These are phyloP conservation scores for Spea multiplicata DNA, from an alignment of 2,113 vertebrate genomes.

Conservation along the genomic window DNA sequence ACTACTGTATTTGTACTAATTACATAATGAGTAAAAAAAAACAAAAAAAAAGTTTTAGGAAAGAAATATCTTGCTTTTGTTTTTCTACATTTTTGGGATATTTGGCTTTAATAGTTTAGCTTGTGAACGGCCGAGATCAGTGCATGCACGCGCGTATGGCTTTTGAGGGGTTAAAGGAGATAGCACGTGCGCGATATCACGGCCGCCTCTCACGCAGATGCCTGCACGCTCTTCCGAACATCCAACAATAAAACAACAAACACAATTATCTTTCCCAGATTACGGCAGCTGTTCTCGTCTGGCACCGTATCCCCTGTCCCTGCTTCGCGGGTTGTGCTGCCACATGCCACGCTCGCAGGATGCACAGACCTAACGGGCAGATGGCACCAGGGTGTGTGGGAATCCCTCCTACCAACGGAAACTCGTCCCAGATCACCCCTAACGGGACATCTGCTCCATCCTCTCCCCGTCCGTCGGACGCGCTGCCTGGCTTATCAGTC, in stretches of 20 bases:
- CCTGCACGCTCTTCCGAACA: neutral
- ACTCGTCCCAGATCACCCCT: slow-evolving; percentile 24
- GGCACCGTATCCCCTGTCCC: slow-evolving; percentile 33
- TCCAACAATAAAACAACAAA: slow-evolving; percentile 17
- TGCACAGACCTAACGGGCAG: slow-evolving; percentile 43
- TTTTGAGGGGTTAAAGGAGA: neutral
- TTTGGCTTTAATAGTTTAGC: too few species aligned
- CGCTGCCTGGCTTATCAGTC: slow-evolving; percentile 23
- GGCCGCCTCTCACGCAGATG: neutral
- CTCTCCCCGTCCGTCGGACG: neutral
- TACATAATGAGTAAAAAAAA: too few species aligned
- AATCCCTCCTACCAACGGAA: slow-evolving; percentile 46
- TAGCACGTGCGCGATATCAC: neutral
- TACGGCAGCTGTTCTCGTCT: slow-evolving; percentile 41
- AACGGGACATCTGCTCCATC: slow-evolving; percentile 46
- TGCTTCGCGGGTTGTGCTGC: slow-evolving; percentile 22
- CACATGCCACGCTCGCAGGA: slow-evolving; percentile 39
- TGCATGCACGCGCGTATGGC: too few species aligned
- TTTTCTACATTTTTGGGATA: too few species aligned
- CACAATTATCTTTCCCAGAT: slow-evolving; percentile 16
- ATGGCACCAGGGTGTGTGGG: slow-evolving; percentile 47
- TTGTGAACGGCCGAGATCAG: too few species aligned
- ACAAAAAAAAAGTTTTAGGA: too few species aligned
- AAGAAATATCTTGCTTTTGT: too few species aligned
- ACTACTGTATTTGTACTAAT: too few species aligned